Conservation (phyloP, 2,113 vertebrate genomes). For the Agapornis roseicollis region DNA sequence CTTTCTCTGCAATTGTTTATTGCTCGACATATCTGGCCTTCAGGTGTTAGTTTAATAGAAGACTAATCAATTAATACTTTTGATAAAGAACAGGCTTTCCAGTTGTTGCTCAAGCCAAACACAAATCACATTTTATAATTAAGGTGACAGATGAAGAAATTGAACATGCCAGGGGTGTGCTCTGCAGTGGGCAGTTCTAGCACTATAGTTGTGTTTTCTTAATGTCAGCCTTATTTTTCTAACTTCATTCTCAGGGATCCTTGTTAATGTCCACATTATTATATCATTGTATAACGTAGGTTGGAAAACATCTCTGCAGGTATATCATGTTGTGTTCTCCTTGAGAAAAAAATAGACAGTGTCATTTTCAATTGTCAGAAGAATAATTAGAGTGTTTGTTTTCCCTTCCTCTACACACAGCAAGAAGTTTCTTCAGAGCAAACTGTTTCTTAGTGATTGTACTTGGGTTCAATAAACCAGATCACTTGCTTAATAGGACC, state of each 20-base stretch:
- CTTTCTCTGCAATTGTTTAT: not conserved
- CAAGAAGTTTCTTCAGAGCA: not conserved
- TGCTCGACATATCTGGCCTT: not conserved
- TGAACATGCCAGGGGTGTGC: not conserved
- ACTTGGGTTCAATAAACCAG: not conserved
- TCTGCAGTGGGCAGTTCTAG: not conserved
- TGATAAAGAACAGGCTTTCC: not conserved
- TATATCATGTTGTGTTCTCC: not conserved
- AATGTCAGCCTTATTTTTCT: not conserved
- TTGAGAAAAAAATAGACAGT: not conserved
- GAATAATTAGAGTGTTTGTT: not conserved
- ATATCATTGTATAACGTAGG: not conserved
- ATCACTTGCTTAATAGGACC: not conserved
- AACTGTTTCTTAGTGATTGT: not conserved
- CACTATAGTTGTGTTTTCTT: not conserved
- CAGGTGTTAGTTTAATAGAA: not conserved
- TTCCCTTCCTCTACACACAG: not conserved
- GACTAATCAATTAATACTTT: not conserved
- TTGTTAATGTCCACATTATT: not conserved
- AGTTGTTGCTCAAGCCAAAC: not conserved
- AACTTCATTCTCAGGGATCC: not conserved
- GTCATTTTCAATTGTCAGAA: not conserved
- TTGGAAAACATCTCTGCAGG: not conserved
- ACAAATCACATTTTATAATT: not conserved
- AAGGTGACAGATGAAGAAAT: not conserved